These are phyloP conservation scores for Clarias magur DNA, from an alignment of 2,113 vertebrate species.

Conservation along the genomic window DNA sequence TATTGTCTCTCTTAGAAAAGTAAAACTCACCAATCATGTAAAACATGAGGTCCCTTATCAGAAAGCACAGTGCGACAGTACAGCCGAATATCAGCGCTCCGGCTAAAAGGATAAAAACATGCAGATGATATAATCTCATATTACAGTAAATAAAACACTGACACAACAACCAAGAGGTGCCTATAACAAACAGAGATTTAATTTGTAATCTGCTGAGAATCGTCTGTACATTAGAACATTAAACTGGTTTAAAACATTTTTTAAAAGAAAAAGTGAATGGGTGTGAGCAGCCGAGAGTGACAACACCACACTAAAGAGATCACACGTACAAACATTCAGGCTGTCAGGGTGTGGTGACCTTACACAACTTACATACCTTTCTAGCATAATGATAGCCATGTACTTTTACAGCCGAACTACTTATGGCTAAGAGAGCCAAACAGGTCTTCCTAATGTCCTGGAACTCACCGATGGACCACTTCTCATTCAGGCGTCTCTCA, in stretches of 20 bases:
- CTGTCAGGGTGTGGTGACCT: neutral
- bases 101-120: slow-evolving; percentile 60
- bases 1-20: neutral
- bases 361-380: slow-evolving; percentile 5
- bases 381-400: neutral
- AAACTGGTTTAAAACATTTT: too few species aligned
- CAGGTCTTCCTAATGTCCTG: neutral
- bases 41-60: slow-evolving; percentile 99
- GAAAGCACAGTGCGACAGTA: slow-evolving; percentile 87
- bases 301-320: neutral
- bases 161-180: neutral
- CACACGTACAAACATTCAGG: neutral
- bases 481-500: slow-evolving; percentile 77
- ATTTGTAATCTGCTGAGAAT: neutral
- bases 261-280: neutral
- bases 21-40: slow-evolving; percentile 97
- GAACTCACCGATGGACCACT: slow-evolving; percentile 78
- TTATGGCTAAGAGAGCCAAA: neutral
- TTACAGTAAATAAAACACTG: neutral
- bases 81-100: slow-evolving; percentile 80
- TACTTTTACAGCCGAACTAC: neutral
- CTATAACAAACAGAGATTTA: neutral
- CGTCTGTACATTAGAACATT: neutral
- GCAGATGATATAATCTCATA: neutral
- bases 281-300: neutral